Percentiles rank a stretch among this genome's conserved stretches.
phyloP scores from a whole-genome alignment of 2,888 invertebrate genomes.

The Helobdella robusta region DNA sequence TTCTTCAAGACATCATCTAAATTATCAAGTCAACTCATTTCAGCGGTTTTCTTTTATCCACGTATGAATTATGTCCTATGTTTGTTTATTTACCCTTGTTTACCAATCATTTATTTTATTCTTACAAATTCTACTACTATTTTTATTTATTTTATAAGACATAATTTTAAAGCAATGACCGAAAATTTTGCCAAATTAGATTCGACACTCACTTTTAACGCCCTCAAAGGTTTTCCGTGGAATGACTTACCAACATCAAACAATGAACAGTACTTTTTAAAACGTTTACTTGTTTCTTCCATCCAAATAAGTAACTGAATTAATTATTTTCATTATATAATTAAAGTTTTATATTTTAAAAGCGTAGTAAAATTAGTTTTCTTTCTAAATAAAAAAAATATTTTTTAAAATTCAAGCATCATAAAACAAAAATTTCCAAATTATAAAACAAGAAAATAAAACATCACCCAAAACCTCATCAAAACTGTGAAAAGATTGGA shows the following conservation, averaged over 20 bases:
- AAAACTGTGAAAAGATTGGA: constrained; percentile 25
- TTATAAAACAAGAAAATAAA: no score
- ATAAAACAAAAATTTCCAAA: no score
- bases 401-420: background rate
- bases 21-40: no score
- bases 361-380: background rate
- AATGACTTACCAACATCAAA: constrained; percentile 27
- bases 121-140: no score
- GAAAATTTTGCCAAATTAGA: background rate
- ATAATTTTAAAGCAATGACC: background rate
- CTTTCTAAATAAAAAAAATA: background rate
- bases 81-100: no score
- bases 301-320: constrained; percentile 30
- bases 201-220: constrained; percentile 27
- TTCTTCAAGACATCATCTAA: no score
- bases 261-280: constrained; percentile 14
- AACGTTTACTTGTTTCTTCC: constrained; percentile 9
- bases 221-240: constrained; percentile 22
- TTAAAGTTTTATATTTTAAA: background rate
- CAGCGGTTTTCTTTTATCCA: no score
- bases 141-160: background rate
- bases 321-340: background rate
- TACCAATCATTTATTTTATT: no score
- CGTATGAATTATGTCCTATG: no score
- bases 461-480: constrained; percentile 25